Base-by-base conservation (phyloP, 2,888 invertebrate genomes). In the Synergus itoensis region DNA sequence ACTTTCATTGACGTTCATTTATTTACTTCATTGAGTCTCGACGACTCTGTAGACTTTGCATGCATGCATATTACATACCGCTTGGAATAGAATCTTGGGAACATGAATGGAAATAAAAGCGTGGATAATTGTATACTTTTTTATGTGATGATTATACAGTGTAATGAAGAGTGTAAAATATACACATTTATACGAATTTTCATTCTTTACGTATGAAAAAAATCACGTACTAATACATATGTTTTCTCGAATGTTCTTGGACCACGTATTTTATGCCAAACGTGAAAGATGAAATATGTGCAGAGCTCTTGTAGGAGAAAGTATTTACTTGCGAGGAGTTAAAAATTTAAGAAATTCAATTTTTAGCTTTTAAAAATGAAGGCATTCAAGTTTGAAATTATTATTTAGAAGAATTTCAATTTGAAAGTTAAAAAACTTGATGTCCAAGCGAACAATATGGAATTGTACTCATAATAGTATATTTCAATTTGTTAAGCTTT, bases 1-100 rank as follows among this genome's bases (percentile, higher is more conserved):
- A 69, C 36, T 69, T 69, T 69, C 69, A 69, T 28, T 69, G 69
- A 48, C 28, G 36, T 69, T 21, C 48, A 69, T 36, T 45, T 69
- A 69, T 48, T 41, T 67, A 41, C 18, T 41, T 36, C 41, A 41
- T 11, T 65, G n/a, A 41, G n/a, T 65, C 9, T n/a, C 11, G 14
- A 16, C 16, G 40, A 64, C 28, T 41, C 40, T 3, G 28, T 69
- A 48, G 4, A 48, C 9, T 48, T 69, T 48, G 48, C 14, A 48
- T 48, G 3, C 4, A 21, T 64, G 40, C 64, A 28, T 28, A 53
- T 69, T 69, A 28, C 11, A 69, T 69, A 28, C 45, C 28, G 28
- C 21, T 41, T 69, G 21, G 3, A 69, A 69, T 69, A 36, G 28
- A 53, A 69, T 69, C 28, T 69, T 28, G 28, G 21, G 18, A 67